phyloP scores from a whole-genome alignment of 1,140 invertebrate species.

The Pygmarrhopalites habei region DNA sequence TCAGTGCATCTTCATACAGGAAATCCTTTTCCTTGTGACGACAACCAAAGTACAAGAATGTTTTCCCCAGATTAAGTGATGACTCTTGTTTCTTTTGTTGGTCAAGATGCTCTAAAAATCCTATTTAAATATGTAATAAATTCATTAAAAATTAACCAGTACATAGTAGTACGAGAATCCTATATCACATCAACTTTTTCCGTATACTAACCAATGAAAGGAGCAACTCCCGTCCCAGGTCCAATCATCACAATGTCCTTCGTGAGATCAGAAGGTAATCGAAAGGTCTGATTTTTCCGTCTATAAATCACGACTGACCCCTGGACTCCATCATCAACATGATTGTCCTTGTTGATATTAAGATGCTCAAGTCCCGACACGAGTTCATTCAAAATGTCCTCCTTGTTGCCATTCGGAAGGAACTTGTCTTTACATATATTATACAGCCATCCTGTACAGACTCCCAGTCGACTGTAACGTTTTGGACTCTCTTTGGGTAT shows the following conservation, averaged over 20 bases:
- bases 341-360: neutral
- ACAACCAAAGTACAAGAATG: conserved; percentile 69
- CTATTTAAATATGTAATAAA: conserved; percentile 33
- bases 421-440: neutral
- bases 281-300: conserved; percentile 53
- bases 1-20: conserved; percentile 53
- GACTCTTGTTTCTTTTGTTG: conserved; percentile 40
- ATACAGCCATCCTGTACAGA: conserved; percentile 60
- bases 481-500: conserved; percentile 43
- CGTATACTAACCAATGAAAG: conserved; percentile 58
- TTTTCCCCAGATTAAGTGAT: conserved; percentile 44
- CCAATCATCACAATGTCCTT: conserved; percentile 67
- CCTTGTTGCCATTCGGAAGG: conserved; percentile 21
- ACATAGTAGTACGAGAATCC: neutral
- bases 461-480: conserved; percentile 50
- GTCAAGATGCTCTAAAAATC: conserved; percentile 54
- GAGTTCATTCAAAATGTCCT: neutral
- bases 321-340: neutral
- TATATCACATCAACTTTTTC: conserved; percentile 6
- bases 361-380: neutral
- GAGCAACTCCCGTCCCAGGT: conserved; percentile 74
- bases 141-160: neutral
- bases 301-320: conserved; percentile 51
- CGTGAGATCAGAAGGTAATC: conserved; percentile 49
- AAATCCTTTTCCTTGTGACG: conserved; percentile 58